A percentile compares a stretch with the other conserved stretches of the same genome.
These are phyloP conservation scores for Alligator sinensis DNA, from an alignment of 2,113 vertebrate species.

Conservation along the genomic window DNA sequence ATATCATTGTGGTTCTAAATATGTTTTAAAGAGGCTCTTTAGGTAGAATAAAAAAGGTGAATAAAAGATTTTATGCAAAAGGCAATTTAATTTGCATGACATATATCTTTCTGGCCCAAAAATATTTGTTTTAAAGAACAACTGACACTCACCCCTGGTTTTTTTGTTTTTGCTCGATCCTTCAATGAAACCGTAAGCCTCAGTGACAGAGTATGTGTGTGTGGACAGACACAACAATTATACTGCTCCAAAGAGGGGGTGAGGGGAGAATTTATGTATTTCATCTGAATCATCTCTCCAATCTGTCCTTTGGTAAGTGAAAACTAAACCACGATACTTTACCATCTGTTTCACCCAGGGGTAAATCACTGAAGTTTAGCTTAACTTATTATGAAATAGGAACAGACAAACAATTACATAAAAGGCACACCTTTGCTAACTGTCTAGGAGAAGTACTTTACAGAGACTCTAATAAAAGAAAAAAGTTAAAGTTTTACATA, in stretches of 20 bases:
- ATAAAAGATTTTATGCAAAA: background rate
- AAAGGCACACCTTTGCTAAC: background rate
- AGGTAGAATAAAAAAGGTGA: background rate
- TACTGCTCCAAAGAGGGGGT: no score
- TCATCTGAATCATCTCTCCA: no score
- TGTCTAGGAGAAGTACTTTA: background rate
- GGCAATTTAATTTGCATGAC: background rate
- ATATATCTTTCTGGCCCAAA: background rate
- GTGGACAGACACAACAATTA: no score
- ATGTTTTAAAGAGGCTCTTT: background rate
- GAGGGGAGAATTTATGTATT: no score
- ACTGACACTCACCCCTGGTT: background rate
- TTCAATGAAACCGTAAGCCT: background rate
- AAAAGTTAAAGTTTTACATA: background rate
- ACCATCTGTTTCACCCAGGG: no score
- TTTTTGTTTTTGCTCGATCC: background rate
- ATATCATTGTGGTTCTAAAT: background rate
- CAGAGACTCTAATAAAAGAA: background rate
- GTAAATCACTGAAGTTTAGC: no score
- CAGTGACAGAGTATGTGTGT: background rate
- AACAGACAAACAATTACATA: background rate
- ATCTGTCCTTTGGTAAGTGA: no score
- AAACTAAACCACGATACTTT: no score
- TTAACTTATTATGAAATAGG: no score
- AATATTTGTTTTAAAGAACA: background rate